Percentiles rank a stretch among this genome's conserved stretches.
Conservation (phyloP, 2,888 invertebrate genomes). For the Drosophila rubida region DNA sequence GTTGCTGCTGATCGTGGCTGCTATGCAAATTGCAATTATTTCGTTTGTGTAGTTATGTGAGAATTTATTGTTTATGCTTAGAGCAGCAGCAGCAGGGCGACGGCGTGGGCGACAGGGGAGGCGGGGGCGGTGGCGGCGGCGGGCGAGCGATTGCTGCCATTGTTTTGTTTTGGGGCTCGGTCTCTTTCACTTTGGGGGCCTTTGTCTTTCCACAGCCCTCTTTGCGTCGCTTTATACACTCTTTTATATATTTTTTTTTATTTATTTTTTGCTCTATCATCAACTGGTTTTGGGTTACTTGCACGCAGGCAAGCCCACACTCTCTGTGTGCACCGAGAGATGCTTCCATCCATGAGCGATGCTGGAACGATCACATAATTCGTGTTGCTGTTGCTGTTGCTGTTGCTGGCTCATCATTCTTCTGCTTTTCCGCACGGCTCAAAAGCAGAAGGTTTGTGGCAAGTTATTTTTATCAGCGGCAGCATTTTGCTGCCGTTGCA, state of each 20-base stretch:
- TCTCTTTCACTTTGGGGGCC: slow-evolving; percentile 51
- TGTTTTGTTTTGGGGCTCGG: slow-evolving; percentile 27
- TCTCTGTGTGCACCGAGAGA: slow-evolving; percentile 18
- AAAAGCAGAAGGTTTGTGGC: slow-evolving; percentile 63
- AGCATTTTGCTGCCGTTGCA: slow-evolving; percentile 74
- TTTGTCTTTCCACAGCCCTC: slow-evolving; percentile 23
- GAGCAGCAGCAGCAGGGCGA: slow-evolving; percentile 1
- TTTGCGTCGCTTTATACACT: background rate
- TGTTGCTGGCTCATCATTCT: slow-evolving; percentile 74
- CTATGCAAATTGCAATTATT: slow-evolving; percentile 63
- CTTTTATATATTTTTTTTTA: slow-evolving; percentile 10
- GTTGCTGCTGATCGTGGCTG: slow-evolving; percentile 16
- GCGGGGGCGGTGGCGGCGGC: too few relatives aligned
- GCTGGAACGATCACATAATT: slow-evolving; percentile 74
- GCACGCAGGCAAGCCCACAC: slow-evolving; percentile 63
- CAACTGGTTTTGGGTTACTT: slow-evolving; percentile 74
- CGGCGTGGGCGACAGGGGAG: background rate
- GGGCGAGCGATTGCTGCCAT: slow-evolving; percentile 34
- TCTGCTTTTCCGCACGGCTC: slow-evolving; percentile 71
- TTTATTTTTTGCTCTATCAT: slow-evolving; percentile 60
- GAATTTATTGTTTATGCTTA: slow-evolving; percentile 65
- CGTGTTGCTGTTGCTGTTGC: slow-evolving; percentile 64
- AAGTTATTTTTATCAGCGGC: slow-evolving; percentile 74
- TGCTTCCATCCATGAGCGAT: slow-evolving; percentile 33
- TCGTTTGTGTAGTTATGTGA: slow-evolving; percentile 64